phyloP scores from a whole-genome alignment of 2,113 vertebrate genomes.

The Paratilapia polleni region DNA sequence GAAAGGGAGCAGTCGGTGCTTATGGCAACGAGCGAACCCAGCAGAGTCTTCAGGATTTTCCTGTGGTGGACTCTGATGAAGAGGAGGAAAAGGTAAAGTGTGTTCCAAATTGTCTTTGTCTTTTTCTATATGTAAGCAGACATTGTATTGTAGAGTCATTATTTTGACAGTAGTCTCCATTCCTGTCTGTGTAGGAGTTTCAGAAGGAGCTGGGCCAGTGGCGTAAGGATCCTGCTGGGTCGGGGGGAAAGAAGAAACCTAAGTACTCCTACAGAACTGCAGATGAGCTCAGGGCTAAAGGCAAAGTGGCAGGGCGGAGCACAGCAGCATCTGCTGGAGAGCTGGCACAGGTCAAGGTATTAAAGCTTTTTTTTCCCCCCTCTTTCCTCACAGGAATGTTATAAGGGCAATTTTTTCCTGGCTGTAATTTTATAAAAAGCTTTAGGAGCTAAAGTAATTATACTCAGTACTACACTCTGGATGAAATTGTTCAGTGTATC shows the following conservation, averaged over 20 bases:
- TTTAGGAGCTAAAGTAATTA: neutral
- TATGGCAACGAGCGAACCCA: constrained; percentile 93
- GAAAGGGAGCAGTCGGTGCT: constrained; percentile 97
- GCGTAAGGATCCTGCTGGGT: constrained; percentile 90
- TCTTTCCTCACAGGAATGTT: neutral
- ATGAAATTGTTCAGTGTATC: neutral
- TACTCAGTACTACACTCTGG: neutral
- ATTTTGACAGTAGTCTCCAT: neutral
- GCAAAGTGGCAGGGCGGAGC: constrained; percentile 83
- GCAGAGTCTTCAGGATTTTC: constrained; percentile 95
- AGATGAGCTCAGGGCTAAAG: constrained; percentile 94
- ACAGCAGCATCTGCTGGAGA: constrained; percentile 90
- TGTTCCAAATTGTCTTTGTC: neutral
- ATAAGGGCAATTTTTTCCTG: neutral
- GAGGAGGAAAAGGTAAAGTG: constrained; percentile 91
- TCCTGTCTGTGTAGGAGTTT: constrained; percentile 84
- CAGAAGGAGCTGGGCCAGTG: constrained; percentile 96
- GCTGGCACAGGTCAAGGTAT: constrained; percentile 93
- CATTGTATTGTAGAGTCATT: neutral
- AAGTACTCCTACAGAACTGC: constrained; percentile 95
- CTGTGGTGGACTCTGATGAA: constrained; percentile 93
- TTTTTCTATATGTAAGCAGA: neutral
- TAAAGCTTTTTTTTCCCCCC: neutral
- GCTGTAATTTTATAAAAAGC: neutral
- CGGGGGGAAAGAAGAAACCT: constrained; percentile 89